Percentiles rank a stretch among this genome's conserved stretches.
These are phyloP conservation scores for Lycaena phlaeas DNA, from an alignment of 2,888 invertebrate species.

Conservation along the genomic window DNA sequence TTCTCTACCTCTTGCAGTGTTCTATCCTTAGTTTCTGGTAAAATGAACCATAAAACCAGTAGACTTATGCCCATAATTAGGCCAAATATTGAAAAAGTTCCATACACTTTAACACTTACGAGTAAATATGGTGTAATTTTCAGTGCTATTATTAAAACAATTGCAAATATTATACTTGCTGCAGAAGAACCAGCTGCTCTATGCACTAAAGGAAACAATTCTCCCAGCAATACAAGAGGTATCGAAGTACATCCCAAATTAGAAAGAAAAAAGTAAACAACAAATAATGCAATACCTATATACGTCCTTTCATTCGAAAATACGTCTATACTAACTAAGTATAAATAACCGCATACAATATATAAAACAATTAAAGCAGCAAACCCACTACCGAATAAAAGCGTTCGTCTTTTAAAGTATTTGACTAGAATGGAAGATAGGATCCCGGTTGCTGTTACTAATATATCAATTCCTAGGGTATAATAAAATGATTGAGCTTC, in stretches of 20 bases:
- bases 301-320: slow-evolving; percentile 28
- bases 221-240: slow-evolving; percentile 44
- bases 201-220: slow-evolving; percentile 42
- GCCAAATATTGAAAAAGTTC: slow-evolving; percentile 41
- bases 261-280: slow-evolving; percentile 34
- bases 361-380: slow-evolving; percentile 29
- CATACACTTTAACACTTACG: slow-evolving; percentile 31
- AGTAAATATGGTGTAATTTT: slow-evolving; percentile 36
- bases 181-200: slow-evolving; percentile 34
- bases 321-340: slow-evolving; percentile 24
- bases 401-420: slow-evolving; percentile 32
- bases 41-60: slow-evolving; percentile 21
- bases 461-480: slow-evolving; percentile 35
- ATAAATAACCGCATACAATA: slow-evolving; percentile 32
- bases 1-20: slow-evolving; percentile 31
- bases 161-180: slow-evolving; percentile 29
- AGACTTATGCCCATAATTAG: slow-evolving; percentile 23
- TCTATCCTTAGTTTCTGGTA: slow-evolving; percentile 32
- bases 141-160: slow-evolving; percentile 29
- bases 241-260: slow-evolving; percentile 48
- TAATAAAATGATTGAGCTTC: slow-evolving; percentile 33
- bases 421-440: slow-evolving; percentile 37
- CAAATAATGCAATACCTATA: slow-evolving; percentile 33
- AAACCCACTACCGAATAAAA: slow-evolving; percentile 38
- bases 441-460: slow-evolving; percentile 33